Base-by-base conservation (phyloP, 2,888 invertebrate genomes). In the Cepaea hortensis region DNA sequence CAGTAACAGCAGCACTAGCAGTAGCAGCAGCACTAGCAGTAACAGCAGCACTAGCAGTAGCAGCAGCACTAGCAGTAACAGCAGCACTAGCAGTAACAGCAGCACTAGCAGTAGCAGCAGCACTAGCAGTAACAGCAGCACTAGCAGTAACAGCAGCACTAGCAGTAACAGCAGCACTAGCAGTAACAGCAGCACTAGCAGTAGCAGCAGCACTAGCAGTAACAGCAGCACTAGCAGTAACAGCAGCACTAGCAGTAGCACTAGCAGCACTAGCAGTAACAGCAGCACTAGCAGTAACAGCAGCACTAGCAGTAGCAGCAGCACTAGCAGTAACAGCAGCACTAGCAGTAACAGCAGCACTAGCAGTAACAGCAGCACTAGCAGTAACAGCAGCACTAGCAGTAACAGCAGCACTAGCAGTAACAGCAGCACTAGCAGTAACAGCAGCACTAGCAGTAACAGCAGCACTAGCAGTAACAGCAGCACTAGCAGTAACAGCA, bases 381-480 rank as follows among this genome's bases (percentile, higher is more conserved):
- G 61, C 50, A 61, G 50, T 77, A 50, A 11, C 50, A 50, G 23
- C 3, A 77, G 48, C 50, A 50, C 4, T 77, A 61, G 55, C 50
- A 77, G 61, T 77, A 68, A 6, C 1, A 20, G 46, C 1, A 77
- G 50, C 50, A 50, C 9, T 77, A 77, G 20, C 7, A 77, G 50
- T 77, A 77, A 55, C 50, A 61, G 55, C 50, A 77, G 61, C 2
- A n/a, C 55, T 61, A 77, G 77, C 50, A 61, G 50, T 77, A 77
- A 6, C n/a, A 50, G 20, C 7, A 50, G 61, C 35, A 35, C 35
- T 35, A 35, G 76, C 46, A 46, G 20, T 76, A 46, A 1, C 46
- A 46, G 15, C 3, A 50, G 76, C 48, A 76, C 1, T 5, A 20
- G 15, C 46, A 76, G 1, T 76, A 15, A 0, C 46, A 46, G 13